These are phyloP conservation scores for Hiodon alosoides DNA, from an alignment of 2,113 vertebrate species.

Conservation along the genomic window DNA sequence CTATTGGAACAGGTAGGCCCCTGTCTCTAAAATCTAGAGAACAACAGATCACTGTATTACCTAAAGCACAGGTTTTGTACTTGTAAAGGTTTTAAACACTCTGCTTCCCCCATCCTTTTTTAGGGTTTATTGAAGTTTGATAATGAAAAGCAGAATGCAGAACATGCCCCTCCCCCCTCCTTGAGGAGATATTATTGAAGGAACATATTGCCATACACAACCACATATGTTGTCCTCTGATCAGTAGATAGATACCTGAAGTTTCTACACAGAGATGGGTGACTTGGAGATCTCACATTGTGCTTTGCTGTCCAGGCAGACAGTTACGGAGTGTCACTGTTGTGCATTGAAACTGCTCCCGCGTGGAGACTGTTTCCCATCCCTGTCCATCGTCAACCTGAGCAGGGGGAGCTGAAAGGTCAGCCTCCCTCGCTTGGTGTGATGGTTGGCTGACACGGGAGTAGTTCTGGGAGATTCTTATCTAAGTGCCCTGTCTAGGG, in stretches of 20 bases:
- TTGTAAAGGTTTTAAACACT: neutral
- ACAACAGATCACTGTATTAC: neutral
- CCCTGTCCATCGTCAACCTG: slow-evolving; percentile 55
- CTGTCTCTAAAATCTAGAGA: neutral
- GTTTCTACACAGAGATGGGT: slow-evolving; percentile 26
- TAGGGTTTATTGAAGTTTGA: neutral
- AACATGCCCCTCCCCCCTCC: neutral
- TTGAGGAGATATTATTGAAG: too few relatives aligned
- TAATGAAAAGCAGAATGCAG: neutral
- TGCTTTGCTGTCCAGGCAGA: slow-evolving; percentile 46
- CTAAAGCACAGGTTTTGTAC: neutral
- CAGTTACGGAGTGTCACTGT: slow-evolving; percentile 63
- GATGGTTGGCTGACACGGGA: slow-evolving; percentile 73
- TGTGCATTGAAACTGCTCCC: slow-evolving; percentile 54
- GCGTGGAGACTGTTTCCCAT: slow-evolving; percentile 53
- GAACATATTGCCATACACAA: too few relatives aligned
- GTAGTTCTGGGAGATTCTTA: slow-evolving; percentile 65
- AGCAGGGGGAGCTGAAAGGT: slow-evolving; percentile 61
- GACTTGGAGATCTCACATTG: slow-evolving; percentile 39
- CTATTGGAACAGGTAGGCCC: slow-evolving; percentile 92
- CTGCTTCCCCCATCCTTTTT: neutral
- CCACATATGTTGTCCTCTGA: too few relatives aligned
- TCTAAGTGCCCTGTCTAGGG: slow-evolving; percentile 54
- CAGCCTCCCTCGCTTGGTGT: slow-evolving; percentile 62
- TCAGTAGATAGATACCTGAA: neutral